These are phyloP conservation scores for Fabriciana adippe DNA, from an alignment of 2,888 invertebrate genomes.

Conservation along the genomic window DNA sequence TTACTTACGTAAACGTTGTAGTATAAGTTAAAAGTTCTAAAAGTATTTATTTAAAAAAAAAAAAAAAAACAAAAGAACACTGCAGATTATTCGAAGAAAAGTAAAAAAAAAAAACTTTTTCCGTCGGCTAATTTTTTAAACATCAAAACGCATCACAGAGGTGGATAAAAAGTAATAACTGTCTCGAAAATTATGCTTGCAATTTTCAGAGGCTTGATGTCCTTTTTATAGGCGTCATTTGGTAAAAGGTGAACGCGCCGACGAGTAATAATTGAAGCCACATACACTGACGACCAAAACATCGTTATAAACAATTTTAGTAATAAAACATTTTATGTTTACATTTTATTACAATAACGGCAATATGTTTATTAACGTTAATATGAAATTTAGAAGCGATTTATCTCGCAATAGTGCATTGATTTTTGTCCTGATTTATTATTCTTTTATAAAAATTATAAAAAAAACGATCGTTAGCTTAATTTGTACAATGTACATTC, in stretches of 20 bases:
- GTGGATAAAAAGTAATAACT: conserved; percentile 68
- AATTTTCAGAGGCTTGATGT: conserved; percentile 61
- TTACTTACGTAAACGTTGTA: no score
- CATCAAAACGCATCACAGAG: conserved; percentile 54
- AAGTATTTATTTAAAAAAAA: no score
- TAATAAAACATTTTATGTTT: conserved; percentile 28
- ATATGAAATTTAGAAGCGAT: conserved; percentile 1
- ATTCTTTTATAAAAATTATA: no score
- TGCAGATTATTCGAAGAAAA: conserved; percentile 6
- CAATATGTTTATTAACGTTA: conserved; percentile 11
- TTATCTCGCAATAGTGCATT: not conserved
- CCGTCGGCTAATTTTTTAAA: conserved; percentile 37
- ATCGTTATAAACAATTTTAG: conserved; percentile 25
- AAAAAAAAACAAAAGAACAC: not conserved
- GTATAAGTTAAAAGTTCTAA: not conserved
- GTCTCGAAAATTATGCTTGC: conserved; percentile 60
- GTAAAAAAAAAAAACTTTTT: conserved; percentile 23
- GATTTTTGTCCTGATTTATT: no score
- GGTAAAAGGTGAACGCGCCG: conserved; percentile 33
- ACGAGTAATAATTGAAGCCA: conserved; percentile 24
- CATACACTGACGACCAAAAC: conserved; percentile 17
- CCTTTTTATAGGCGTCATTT: conserved; percentile 51
- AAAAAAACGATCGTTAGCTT: no score
- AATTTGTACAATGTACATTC: no score
- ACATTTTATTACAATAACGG: conserved; percentile 7